Percentiles rank a stretch among this genome's conserved stretches.
phyloP scores from a whole-genome alignment of 2,888 invertebrate species.

The Drosophila sordidula region DNA sequence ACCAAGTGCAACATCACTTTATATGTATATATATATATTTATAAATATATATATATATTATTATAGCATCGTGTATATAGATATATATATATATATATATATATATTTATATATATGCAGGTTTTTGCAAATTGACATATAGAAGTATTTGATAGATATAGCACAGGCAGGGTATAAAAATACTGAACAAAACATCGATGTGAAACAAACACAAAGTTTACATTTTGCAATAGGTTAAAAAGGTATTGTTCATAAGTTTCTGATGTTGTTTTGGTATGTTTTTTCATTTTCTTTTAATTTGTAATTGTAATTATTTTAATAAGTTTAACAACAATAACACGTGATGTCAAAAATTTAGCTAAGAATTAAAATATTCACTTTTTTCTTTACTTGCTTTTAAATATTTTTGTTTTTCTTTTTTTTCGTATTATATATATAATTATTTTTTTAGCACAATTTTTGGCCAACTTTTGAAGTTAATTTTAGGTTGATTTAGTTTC shows the following conservation, averaged over 20 bases:
- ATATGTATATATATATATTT: background rate
- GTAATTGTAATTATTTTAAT: constrained; percentile 45
- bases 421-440: constrained; percentile 15
- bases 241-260: constrained; percentile 11
- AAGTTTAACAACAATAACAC: constrained; percentile 72
- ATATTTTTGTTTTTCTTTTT: background rate
- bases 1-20: constrained; percentile 26
- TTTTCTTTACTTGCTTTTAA: constrained; percentile 5
- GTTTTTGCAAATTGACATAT: constrained; percentile 40
- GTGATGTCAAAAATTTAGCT: constrained; percentile 70
- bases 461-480: constrained; percentile 46
- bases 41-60: background rate
- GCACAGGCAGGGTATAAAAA: constrained; percentile 16
- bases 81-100: no score
- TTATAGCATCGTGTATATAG: background rate
- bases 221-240: constrained; percentile 17
- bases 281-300: constrained; percentile 22
- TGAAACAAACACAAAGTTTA: constrained; percentile 2
- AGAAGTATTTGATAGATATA: constrained; percentile 13
- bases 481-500: constrained; percentile 12
- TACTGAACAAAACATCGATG: background rate
- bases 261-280: constrained; percentile 28
- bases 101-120: constrained; percentile 7
- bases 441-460: constrained; percentile 41
- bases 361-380: constrained; percentile 64